A percentile compares a stretch with the other conserved stretches of the same genome.
phyloP scores from a whole-genome alignment of 2,113 vertebrate species.

The Strigops habroptila region DNA sequence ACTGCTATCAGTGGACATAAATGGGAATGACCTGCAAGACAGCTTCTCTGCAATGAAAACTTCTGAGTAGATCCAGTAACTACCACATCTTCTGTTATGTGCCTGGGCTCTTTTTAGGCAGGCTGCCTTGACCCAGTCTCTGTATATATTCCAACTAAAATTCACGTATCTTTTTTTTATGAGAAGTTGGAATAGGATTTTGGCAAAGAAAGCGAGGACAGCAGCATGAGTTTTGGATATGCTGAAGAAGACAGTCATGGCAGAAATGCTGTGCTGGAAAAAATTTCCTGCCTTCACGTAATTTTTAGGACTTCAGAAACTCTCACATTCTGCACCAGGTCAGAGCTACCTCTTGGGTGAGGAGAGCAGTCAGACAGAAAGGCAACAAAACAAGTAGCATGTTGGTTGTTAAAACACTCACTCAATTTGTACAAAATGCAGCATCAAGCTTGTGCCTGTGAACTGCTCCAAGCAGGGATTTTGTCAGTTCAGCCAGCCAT shows the following conservation, averaged over 20 bases:
- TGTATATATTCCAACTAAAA: neutral
- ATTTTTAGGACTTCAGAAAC: neutral
- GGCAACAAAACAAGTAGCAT: neutral
- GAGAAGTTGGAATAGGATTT: neutral
- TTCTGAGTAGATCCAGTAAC: neutral
- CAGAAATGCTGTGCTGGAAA: slow-evolving; percentile 8
- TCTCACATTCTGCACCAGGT: neutral
- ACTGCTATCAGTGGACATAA: neutral
- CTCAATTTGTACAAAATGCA: neutral
- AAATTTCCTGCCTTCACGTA: neutral
- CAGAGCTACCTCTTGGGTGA: neutral
- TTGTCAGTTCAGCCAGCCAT: neutral
- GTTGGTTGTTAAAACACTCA: neutral
- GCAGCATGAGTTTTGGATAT: neutral
- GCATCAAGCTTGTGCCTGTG: neutral
- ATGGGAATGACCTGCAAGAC: neutral
- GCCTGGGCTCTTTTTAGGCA: neutral
- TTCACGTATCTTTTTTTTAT: neutral
- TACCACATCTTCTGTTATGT: neutral
- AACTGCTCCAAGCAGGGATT: neutral
- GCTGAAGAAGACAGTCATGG: neutral
- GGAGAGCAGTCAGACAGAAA: neutral
- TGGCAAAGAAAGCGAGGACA: neutral
- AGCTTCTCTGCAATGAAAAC: neutral
- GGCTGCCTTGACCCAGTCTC: neutral